Evolutionary conservation across 1,140 invertebrate genomes (phyloP).

Genomic region (Drosophila ficusphila): DNA sequence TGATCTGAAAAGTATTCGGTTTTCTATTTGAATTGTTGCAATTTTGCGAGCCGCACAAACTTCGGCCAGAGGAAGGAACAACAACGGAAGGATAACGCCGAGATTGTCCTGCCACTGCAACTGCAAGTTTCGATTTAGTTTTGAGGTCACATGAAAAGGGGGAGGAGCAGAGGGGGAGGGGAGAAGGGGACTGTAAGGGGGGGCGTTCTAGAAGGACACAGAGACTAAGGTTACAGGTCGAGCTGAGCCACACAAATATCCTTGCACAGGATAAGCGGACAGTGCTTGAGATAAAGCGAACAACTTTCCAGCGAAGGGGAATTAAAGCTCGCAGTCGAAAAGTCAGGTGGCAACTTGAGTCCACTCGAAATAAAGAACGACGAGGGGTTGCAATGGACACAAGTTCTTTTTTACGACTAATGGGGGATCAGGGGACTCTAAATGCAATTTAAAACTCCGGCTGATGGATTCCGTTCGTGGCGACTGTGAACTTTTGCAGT

Average conservation of each 20-base stretch:
- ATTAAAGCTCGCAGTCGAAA: constrained; percentile 13
- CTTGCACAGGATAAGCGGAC: constrained; percentile 17
- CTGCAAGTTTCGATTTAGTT: constrained; percentile 42
- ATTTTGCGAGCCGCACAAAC: constrained; percentile 6
- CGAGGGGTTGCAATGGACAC: not conserved
- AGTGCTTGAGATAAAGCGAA: constrained; percentile 18
- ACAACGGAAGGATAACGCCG: constrained; percentile 24
- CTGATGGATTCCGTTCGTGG: not conserved
- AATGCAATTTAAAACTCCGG: not conserved
- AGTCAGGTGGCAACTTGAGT: constrained; percentile 10
- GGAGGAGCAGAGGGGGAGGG: not conserved
- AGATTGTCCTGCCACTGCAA: constrained; percentile 28
- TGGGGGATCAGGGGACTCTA: not conserved
- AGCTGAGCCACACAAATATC: constrained; percentile 28
- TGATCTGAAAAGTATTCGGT: constrained; percentile 10
- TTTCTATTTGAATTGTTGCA: not conserved
- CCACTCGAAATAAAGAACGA: not conserved
- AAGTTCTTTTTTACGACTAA: not conserved
- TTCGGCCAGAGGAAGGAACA: not conserved
- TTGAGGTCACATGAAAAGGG: constrained; percentile 13
- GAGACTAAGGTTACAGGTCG: constrained; percentile 19
- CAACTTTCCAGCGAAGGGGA: constrained; percentile 15
- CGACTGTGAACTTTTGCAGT: not conserved
- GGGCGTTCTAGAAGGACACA: not conserved
- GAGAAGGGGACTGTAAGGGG: too few relatives aligned